Conservation (phyloP, 1,140 invertebrate species). For the Diorhabda elongata region DNA sequence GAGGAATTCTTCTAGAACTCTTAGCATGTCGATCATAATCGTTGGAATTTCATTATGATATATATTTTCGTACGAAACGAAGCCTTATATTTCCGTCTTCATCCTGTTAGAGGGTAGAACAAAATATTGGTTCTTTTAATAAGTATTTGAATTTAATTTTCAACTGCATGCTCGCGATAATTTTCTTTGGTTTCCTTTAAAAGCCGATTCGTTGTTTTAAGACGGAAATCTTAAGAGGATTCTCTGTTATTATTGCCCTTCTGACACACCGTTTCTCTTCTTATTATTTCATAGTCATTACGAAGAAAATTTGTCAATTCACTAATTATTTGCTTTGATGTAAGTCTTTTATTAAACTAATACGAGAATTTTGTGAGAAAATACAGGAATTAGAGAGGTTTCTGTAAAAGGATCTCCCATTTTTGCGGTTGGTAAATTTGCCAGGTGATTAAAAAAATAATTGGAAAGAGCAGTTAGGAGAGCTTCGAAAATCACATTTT, state of each 20-base stretch:
- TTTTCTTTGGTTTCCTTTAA: conserved; percentile 1
- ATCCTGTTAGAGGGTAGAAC: background rate
- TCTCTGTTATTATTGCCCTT: conserved; percentile 2
- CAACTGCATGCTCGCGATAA: conserved; percentile 1
- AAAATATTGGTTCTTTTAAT: conserved; percentile 3
- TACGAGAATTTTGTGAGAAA: background rate
- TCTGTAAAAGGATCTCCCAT: background rate
- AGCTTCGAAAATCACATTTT: too few species aligned
- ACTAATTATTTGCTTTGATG: conserved; percentile 2
- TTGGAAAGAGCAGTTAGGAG: too few species aligned
- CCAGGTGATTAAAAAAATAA: background rate
- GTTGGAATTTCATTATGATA: too few species aligned
- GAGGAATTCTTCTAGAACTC: too few species aligned
- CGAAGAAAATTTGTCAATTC: background rate
- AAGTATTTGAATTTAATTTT: conserved; percentile 3
- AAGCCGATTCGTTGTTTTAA: conserved; percentile 2
- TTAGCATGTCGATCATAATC: too few species aligned
- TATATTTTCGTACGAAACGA: background rate
- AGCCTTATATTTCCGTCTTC: background rate
- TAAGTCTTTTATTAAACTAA: background rate
- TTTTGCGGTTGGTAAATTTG: background rate
- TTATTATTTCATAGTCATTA: background rate
- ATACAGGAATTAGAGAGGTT: background rate
- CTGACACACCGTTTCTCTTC: background rate
- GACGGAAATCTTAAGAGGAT: background rate